phyloP scores from a whole-genome alignment of 1,140 invertebrate species.

The Eueides isabella region DNA sequence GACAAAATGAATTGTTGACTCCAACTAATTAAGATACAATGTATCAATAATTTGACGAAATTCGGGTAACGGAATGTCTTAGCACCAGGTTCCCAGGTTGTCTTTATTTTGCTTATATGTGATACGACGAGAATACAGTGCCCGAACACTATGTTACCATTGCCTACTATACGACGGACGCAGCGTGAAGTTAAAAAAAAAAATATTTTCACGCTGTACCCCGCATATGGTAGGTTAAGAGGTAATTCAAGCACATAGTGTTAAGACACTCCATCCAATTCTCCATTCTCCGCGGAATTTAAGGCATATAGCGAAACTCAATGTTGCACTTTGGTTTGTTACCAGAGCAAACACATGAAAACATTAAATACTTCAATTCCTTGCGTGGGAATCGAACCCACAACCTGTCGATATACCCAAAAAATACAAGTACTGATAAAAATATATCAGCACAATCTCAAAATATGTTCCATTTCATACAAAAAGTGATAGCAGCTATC shows the following conservation, averaged over 20 bases:
- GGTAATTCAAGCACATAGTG: no score
- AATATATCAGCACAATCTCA: not conserved
- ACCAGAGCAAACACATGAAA: no score
- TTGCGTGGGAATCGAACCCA: not conserved
- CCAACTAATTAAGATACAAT: not conserved
- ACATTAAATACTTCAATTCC: no score
- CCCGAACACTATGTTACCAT: not conserved
- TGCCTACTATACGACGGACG: not conserved
- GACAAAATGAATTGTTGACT: not conserved
- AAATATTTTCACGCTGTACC: no score
- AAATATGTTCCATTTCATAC: not conserved
- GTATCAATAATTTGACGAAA: not conserved
- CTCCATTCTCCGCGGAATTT: no score
- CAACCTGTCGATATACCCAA: no score
- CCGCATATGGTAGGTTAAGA: no score
- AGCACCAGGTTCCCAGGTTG: not conserved
- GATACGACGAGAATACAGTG: no score
- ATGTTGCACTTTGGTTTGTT: no score
- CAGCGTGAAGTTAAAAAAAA: not conserved
- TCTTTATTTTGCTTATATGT: not conserved
- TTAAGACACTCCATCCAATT: no score
- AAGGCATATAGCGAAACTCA: no score
- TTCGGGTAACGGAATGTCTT: not conserved
- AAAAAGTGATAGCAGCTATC: conserved; percentile 10
- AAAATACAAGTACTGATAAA: not conserved